Conservation (phyloP, 2,888 invertebrate genomes). For the Scelioninae gen. 2 region DNA sequence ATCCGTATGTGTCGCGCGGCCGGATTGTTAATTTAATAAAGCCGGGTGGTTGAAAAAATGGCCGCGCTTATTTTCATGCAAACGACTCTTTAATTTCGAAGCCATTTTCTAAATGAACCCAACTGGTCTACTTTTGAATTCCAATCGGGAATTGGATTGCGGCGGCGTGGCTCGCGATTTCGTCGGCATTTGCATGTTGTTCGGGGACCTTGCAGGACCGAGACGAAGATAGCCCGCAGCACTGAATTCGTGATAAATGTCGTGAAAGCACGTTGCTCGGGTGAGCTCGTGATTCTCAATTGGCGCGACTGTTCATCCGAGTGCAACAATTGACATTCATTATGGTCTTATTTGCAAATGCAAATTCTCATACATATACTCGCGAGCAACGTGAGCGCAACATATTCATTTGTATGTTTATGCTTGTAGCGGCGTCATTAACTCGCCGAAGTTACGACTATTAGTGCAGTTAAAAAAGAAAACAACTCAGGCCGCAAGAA, state of each 20-base stretch:
- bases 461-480: conserved; percentile 27
- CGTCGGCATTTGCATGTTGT: conserved; percentile 39
- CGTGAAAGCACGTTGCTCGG: conserved; percentile 55
- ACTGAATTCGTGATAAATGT: conserved; percentile 61
- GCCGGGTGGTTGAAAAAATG: neutral
- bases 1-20: conserved; percentile 27
- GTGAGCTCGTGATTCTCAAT: conserved; percentile 58
- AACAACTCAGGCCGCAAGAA: conserved; percentile 11
- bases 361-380: conserved; percentile 51
- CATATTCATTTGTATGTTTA: conserved; percentile 49
- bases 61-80: conserved; percentile 18
- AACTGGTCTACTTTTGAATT: conserved; percentile 36
- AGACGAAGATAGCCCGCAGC: conserved; percentile 49
- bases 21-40: conserved; percentile 38
- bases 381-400: conserved; percentile 32
- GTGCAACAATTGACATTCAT: conserved; percentile 52
- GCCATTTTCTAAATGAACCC: conserved; percentile 21
- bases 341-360: conserved; percentile 55
- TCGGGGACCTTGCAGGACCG: conserved; percentile 26
- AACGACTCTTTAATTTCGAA: conserved; percentile 17
- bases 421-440: conserved; percentile 41
- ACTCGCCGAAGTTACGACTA: conserved; percentile 44
- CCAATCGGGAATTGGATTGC: conserved; percentile 30
- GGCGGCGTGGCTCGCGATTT: conserved; percentile 24
- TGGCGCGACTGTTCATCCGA: conserved; percentile 38